Evolutionary conservation across 2,888 invertebrate species (phyloP), one percentile per base, ranked within the genome.

Genomic region (Drosophila borborema): DNA sequence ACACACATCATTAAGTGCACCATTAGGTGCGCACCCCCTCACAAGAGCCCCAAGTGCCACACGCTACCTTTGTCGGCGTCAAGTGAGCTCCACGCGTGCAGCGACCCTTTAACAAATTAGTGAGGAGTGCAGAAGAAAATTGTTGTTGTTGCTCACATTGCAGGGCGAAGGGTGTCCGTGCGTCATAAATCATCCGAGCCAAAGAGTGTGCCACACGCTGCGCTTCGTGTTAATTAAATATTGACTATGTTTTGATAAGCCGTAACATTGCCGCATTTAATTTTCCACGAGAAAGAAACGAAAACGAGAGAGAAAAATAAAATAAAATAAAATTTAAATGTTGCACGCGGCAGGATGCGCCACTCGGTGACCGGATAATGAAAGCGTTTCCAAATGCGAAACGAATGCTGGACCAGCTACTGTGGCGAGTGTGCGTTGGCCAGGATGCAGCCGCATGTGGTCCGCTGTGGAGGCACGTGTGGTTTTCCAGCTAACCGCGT

Each of bases 331-430:
- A 81, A 89, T 85, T 85, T 78, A 81, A 86, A 86, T 90, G 85
- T 71, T 63, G 74, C 40, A 54, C 64, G 67, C 46, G 54, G 85
- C 86, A 90, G 90, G 86, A 90, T 86, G 80, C 76, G 71, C 71
- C 88, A 77, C 74, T 70, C 73, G 59, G 64, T 63, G 55, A 74
- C 48, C 72, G 78, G 75, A 77, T 90, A 91, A 90, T 90, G 91
- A 87, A 90, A 90, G 88, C 86, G 90, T 87, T 90, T 87, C 90
- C 91, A 90, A 90, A 90, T 90, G 90, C 91, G 90, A 91, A 90
- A 82, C 90, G 90, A 90, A 90, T 90, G 91, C 80, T 68, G n/a
- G 58, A 68, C 51, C 72, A 61, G 90, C 90, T 90, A 91, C 90
- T 89, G 90, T 90, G 81, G 88, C 84, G 62, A 74, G 86, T 76